Base-by-base conservation (phyloP, 2,888 invertebrate genomes). In the Bruchidius siliquastri region DNA sequence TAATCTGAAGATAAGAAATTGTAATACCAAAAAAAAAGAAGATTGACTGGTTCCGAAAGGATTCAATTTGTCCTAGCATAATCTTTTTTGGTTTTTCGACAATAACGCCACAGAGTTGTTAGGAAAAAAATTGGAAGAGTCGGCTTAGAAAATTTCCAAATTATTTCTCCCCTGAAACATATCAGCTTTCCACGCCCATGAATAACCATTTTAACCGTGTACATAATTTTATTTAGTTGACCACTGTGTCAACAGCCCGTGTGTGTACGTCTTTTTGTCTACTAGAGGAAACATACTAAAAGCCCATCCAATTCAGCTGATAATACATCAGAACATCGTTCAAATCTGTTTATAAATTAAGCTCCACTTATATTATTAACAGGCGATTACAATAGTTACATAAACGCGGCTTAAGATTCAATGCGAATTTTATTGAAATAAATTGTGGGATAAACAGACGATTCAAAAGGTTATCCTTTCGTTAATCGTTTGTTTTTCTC, bases 401-500 rank as follows among this genome's bases (percentile, higher is more conserved):
- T 49, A 49, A 68, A 68, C 21, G 68, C 22, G 68, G 21, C 21
- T 68, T 21, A 68, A 68, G 22, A 68, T 21, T 6, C 68, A 21
- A 68, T 68, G 68, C 68, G 68, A 68, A 68, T 68, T 68, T 68
- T 68, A 68, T 68, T 68, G 68, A 21, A 10, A 21, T 68, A 68
- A 68, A 21, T 22, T 68, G 68, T 68, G 21, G 22, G 68, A 68
- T 49, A 49, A 49, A 49, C 49, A 1, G 49, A 49, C 49, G 49
- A 49, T 49, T 49, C 13, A 49, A 49, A 49, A 49, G 49, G 49
- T 49, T 49, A 18, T 49, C 49, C 49, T 49, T 49, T 1, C 49
- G 49, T 49, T 49, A 49, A 49, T 49, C 49, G 49, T 49, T 49
- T 49, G 49, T 49, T 49, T 49, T 49, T 1, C 49, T 49, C 13